Conservation (phyloP, 1,140 invertebrate genomes). For the Orius laevigatus region DNA sequence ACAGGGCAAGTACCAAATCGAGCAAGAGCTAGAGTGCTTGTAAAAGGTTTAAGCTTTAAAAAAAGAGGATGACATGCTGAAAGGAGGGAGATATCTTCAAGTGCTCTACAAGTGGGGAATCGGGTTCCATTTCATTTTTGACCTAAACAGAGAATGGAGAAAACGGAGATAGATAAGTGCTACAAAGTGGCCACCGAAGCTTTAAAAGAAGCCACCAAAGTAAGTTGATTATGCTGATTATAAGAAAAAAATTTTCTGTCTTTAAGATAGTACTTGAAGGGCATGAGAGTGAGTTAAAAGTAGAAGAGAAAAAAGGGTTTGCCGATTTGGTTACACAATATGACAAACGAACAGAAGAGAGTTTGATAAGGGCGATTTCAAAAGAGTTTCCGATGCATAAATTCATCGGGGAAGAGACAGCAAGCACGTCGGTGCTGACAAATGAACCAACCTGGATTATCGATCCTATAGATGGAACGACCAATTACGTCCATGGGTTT, state of each 20-base stretch:
- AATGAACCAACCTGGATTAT: conserved; percentile 80
- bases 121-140: no score
- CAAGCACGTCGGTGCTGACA: conserved; percentile 41
- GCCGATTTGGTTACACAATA: conserved; percentile 94
- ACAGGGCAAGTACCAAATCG: no score
- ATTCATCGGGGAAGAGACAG: conserved; percentile 94
- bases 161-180: conserved; percentile 2
- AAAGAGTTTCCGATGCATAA: conserved; percentile 71
- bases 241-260: not conserved
- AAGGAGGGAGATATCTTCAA: no score
- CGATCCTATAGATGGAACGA: conserved; percentile 59
- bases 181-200: conserved; percentile 5
- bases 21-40: no score
- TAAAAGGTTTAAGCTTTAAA: no score
- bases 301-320: conserved; percentile 62
- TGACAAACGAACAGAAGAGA: conserved; percentile 79
- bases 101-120: no score
- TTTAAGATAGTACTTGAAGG: conserved; percentile 39
- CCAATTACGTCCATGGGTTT: conserved; percentile 52
- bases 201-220: not conserved
- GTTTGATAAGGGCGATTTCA: conserved; percentile 60
- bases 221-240: not conserved
- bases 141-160: no score
- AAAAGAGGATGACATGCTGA: no score
- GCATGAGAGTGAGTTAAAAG: conserved; percentile 36